A percentile compares a stretch with the other conserved stretches of the same genome.
These are phyloP conservation scores for Lochmaea crataegi DNA, from an alignment of 2,888 invertebrate genomes.

Conservation along the genomic window DNA sequence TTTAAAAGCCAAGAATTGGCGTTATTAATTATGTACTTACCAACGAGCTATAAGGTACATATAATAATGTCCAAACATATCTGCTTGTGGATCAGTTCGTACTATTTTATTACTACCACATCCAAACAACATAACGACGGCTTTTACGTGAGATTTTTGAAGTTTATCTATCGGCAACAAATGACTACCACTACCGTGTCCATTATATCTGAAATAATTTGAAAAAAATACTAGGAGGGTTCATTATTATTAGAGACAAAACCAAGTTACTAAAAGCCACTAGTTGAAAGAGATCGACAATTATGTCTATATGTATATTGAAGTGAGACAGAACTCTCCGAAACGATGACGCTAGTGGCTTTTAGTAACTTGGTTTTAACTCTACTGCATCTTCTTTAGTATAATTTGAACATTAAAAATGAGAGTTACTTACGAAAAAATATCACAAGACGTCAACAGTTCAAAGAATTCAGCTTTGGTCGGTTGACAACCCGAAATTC, in stretches of 20 bases:
- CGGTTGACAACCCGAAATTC: conserved; percentile 66
- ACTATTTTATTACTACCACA: conserved; percentile 68
- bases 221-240: background rate
- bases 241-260: no score
- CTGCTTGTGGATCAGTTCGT: conserved; percentile 65
- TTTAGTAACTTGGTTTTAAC: no score
- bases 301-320: no score
- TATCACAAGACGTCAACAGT: conserved; percentile 67
- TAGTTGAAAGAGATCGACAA: no score
- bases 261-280: no score
- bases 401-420: no score
- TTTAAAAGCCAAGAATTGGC: no score
- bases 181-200: conserved; percentile 76
- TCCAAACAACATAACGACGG: conserved; percentile 75
- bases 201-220: conserved; percentile 70
- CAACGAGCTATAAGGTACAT: conserved; percentile 65
- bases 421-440: conserved; percentile 69
- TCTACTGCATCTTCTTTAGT: background rate
- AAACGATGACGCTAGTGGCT: no score
- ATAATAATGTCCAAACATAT: conserved; percentile 65
- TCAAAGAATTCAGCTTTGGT: conserved; percentile 67
- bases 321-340: no score
- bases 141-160: conserved; percentile 68
- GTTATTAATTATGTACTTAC: conserved; percentile 47
- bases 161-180: conserved; percentile 70